These are phyloP conservation scores for Protonibea diacanthus DNA, from an alignment of 2,797 vertebrate species.

Conservation along the genomic window DNA sequence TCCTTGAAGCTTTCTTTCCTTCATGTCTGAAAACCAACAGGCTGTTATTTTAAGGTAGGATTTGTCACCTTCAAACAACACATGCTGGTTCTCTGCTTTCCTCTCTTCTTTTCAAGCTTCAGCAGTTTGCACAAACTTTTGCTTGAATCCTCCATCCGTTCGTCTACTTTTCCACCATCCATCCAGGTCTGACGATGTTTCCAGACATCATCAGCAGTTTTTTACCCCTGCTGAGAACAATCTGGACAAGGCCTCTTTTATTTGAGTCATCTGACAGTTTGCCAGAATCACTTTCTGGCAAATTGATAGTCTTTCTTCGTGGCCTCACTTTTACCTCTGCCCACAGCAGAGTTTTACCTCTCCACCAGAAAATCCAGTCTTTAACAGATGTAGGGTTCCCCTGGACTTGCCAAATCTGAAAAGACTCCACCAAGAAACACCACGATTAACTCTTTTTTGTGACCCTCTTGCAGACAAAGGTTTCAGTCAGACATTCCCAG, in stretches of 20 bases:
- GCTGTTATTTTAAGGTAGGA: not conserved
- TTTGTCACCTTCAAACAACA: conserved; percentile 19
- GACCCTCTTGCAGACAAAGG: not conserved
- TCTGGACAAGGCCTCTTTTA: conserved; percentile 20
- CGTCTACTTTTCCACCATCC: conserved; percentile 10
- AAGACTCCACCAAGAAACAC: not conserved
- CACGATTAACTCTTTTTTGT: not conserved
- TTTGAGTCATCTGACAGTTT: conserved; percentile 44
- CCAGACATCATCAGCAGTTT: conserved; percentile 19
- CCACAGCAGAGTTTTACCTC: conserved; percentile 3
- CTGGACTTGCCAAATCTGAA: not conserved
- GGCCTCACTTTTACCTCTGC: conserved; percentile 16
- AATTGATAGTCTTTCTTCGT: conserved; percentile 10
- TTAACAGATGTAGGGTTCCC: not conserved
- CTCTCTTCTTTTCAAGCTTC: conserved; percentile 9
- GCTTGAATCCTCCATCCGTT: not conserved
- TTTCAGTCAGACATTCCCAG: not conserved
- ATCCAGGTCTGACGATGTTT: conserved; percentile 17
- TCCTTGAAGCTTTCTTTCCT: not conserved
- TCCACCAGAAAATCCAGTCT: not conserved
- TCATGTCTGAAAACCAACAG: not conserved
- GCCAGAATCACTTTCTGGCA: conserved; percentile 32
- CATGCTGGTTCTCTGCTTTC: conserved; percentile 1
- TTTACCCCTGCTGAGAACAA: conserved; percentile 27
- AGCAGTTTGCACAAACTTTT: not conserved